Evolutionary conservation across 2,888 invertebrate genomes (phyloP), one percentile per base, ranked within the genome.

Genomic region (Sinotaia quadrata): DNA sequence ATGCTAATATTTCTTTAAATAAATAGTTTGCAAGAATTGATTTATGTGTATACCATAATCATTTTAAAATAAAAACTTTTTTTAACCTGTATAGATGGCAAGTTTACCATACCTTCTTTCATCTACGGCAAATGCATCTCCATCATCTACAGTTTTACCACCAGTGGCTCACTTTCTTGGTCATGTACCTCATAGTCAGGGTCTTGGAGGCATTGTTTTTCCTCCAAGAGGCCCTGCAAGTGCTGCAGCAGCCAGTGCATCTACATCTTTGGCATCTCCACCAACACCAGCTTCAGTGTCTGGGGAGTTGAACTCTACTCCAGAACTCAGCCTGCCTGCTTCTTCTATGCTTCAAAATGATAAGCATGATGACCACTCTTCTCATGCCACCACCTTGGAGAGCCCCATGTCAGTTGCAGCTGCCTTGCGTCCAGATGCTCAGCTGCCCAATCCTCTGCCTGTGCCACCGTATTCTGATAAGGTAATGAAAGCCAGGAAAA

Each of bases 381-480:
- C 2, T 61, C 62, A 24, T 68, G 60, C 27, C 69, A 67, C 24
- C 41, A 67, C 1, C 41, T 60, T 24, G 27, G 69, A 5, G 51
- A 65, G 31, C 10, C 18, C 2, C 34, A n/a, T 47, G 4, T 41
- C 65, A 2, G 18, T 65, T 29, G 29, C 65, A 7, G 37, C 44
- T 8, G 65, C 56, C 21, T 73, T 68, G 71, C 61, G 49, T 58
- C 68, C 44, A 62, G 71, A 60, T 8, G 71, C 67, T 31, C 71
- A 74, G 57, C 68, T 74, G 2, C 74, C 74, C 18, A 68, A 74
- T 31, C 74, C 74, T 5, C 52, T 74, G 15, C 74, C 74, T 8
- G 36, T 74, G 27, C 74, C 74, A 33, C 72, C 72, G 52, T 74
- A 74, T 57, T 70, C 74, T 37, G 69, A 74, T 15, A 73, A 73